These are phyloP conservation scores for Aldabrachelys gigantea DNA, from an alignment of 2,113 vertebrate genomes.

Conservation along the genomic window DNA sequence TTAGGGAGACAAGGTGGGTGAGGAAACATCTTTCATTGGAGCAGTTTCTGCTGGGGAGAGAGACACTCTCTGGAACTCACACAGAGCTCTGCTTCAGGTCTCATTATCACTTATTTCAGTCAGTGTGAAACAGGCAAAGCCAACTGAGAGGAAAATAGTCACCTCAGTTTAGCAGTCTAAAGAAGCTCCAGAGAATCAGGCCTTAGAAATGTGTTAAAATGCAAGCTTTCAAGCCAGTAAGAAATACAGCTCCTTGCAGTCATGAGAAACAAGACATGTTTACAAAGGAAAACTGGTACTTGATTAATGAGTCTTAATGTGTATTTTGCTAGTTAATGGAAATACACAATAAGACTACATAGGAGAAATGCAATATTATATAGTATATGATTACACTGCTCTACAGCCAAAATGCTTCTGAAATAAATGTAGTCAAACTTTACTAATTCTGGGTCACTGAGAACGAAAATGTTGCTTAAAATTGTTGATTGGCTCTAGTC, in stretches of 20 bases:
- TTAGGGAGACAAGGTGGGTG: background rate
- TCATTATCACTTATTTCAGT: background rate
- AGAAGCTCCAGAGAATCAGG: background rate
- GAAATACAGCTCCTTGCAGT: background rate
- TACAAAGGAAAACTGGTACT: background rate
- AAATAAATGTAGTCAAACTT: too few relatives aligned
- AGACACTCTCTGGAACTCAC: background rate
- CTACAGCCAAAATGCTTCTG: too few relatives aligned
- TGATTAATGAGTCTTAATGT: background rate
- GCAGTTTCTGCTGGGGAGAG: background rate
- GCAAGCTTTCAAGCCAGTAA: background rate
- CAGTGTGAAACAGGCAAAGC: background rate
- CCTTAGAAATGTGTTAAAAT: background rate
- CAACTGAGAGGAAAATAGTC: background rate
- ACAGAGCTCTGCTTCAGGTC: background rate
- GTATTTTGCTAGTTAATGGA: background rate
- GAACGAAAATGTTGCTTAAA: too few relatives aligned
- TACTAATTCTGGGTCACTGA: too few relatives aligned
- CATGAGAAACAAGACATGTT: background rate
- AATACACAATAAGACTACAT: too few relatives aligned
- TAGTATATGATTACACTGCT: too few relatives aligned
- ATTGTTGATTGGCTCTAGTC: too few relatives aligned
- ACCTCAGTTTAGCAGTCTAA: rapidly evolving
- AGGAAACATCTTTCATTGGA: background rate
- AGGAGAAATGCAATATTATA: too few relatives aligned